A percentile compares a stretch with the other conserved stretches of the same genome.
These are phyloP conservation scores for Bombyx huttoni DNA, from an alignment of 2,888 invertebrate species.

Conservation along the genomic window DNA sequence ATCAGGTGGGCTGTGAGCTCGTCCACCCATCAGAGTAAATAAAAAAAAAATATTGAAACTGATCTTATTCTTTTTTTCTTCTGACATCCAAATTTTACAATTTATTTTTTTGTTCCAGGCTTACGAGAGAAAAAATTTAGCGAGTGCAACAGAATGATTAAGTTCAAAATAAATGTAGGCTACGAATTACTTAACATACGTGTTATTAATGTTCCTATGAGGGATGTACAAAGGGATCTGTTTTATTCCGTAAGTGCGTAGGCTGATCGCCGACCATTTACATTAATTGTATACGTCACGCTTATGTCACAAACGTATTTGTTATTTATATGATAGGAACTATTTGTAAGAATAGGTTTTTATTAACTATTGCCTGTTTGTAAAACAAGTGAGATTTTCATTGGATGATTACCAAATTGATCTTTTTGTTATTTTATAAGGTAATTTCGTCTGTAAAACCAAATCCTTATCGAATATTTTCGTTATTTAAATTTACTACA, in stretches of 20 bases:
- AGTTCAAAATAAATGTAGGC: conserved; percentile 13
- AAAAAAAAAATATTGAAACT: too few relatives aligned
- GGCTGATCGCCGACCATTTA: neutral
- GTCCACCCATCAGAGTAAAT: too few relatives aligned
- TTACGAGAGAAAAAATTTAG: conserved; percentile 29
- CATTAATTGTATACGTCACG: neutral
- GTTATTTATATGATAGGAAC: conserved; percentile 20
- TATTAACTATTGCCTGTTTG: conserved; percentile 27
- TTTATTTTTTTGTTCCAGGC: conserved; percentile 30
- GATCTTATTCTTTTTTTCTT: neutral
- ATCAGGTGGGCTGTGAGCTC: too few relatives aligned
- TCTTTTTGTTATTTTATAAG: conserved; percentile 12
- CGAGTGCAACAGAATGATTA: conserved; percentile 21
- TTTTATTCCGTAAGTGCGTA: conserved; percentile 1
- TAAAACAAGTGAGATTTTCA: conserved; percentile 38
- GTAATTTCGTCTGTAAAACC: conserved; percentile 12
- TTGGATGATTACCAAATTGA: conserved; percentile 9
- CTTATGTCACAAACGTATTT: conserved; percentile 25
- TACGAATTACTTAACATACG: conserved; percentile 10
- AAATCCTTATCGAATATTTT: conserved; percentile 17
- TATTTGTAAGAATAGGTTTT: conserved; percentile 37
- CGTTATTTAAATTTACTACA: neutral
- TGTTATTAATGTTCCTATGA: conserved; percentile 28
- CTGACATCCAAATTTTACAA: neutral
- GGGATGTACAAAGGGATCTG: conserved; percentile 26